A percentile compares a stretch with the other conserved stretches of the same genome.
Conservation (phyloP, 2,888 invertebrate genomes). For the Hydrotaea diabolus region DNA sequence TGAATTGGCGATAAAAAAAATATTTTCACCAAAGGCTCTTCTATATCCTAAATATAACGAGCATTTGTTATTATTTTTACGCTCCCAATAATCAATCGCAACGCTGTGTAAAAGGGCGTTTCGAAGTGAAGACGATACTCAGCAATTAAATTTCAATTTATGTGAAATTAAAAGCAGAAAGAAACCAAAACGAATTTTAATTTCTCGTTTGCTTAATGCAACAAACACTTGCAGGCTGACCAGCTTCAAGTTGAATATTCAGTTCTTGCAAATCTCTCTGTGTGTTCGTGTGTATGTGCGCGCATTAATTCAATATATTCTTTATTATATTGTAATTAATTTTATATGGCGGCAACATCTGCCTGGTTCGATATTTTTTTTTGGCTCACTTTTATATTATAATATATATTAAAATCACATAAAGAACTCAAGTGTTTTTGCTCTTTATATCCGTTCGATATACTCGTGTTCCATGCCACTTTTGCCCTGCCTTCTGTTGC, state of each 20-base stretch:
- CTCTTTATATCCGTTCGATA: constrained; percentile 21
- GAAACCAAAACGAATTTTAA: neutral
- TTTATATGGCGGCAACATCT: constrained; percentile 32
- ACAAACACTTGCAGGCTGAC: neutral
- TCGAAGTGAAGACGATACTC: neutral
- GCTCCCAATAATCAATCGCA: too few relatives aligned
- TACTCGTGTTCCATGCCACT: neutral
- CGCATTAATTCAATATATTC: constrained; percentile 18
- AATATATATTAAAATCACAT: constrained; percentile 44
- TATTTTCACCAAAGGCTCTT: too few relatives aligned
- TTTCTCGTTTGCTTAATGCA: neutral
- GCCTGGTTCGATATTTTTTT: neutral
- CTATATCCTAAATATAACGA: too few relatives aligned
- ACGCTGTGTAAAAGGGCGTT: neutral
- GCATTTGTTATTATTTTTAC: too few relatives aligned
- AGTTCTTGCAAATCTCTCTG: neutral
- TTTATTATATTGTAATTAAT: constrained; percentile 39
- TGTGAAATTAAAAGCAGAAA: neutral
- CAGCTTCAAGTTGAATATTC: neutral
- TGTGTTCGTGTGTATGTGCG: neutral
- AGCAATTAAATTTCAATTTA: constrained; percentile 4
- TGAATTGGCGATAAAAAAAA: too few relatives aligned
- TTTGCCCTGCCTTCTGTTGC: neutral
- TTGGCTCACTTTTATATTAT: neutral
- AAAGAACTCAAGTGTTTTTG: constrained; percentile 23